Conservation (phyloP, 2,113 vertebrate species). For the Nesoenas mayeri region DNA sequence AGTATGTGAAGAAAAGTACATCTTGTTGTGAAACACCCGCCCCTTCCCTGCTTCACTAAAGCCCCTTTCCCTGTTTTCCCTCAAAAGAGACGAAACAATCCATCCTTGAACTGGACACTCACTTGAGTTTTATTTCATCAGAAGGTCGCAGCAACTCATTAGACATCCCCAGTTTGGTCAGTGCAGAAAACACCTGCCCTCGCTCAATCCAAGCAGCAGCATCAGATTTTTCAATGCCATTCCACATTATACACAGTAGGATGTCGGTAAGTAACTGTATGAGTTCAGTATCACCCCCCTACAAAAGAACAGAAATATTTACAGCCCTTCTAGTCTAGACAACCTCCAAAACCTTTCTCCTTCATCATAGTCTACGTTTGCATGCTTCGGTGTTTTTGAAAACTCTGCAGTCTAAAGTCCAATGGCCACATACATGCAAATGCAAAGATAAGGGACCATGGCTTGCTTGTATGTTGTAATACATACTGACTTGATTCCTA, state of each 20-base stretch:
- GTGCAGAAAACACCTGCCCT: constrained; percentile 95
- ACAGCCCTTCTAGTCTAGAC: neutral
- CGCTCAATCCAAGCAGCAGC: constrained; percentile 90
- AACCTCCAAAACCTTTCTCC: neutral
- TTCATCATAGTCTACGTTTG: neutral
- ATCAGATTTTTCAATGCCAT: constrained; percentile 93
- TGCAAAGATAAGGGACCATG: neutral
- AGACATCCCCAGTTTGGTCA: constrained; percentile 88
- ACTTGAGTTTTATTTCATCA: constrained; percentile 94
- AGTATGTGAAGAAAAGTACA: neutral
- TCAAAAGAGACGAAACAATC: neutral
- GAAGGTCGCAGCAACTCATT: constrained; percentile 89
- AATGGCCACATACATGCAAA: neutral
- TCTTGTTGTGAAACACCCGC: neutral
- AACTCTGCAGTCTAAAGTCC: neutral
- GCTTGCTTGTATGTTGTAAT: neutral
- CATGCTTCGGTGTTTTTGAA: neutral
- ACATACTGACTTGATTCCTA: neutral
- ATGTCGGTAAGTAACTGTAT: constrained; percentile 86
- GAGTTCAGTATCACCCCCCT: constrained; percentile 88
- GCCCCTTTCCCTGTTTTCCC: neutral
- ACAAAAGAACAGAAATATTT: constrained; percentile 32
- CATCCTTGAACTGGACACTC: constrained; percentile 33
- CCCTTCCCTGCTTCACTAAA: neutral
- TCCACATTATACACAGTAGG: constrained; percentile 90